Percentiles rank a stretch among this genome's conserved stretches.
Evolutionary conservation across 2,113 vertebrate genomes (phyloP).

Genomic region (Daboia siamensis): DNA sequence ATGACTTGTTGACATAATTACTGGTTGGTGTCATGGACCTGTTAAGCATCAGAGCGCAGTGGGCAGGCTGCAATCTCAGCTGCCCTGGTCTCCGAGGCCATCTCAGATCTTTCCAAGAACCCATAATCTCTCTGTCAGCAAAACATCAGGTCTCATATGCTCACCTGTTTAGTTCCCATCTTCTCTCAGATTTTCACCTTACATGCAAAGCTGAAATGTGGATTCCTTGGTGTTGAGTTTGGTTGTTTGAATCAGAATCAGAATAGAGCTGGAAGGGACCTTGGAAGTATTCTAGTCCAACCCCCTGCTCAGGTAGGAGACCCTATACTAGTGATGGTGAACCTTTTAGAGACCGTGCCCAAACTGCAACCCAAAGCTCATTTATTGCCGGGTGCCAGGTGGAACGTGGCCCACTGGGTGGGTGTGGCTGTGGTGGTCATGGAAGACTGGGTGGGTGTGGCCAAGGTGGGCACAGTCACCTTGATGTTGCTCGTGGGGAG

Average conservation of each 20-base stretch:
- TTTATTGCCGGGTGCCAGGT: too few species aligned
- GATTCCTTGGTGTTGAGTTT: not conserved
- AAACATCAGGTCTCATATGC: not conserved
- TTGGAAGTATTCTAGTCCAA: not conserved
- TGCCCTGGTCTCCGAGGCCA: not conserved
- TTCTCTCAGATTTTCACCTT: not conserved
- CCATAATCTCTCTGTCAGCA: not conserved
- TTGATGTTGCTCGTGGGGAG: too few species aligned
- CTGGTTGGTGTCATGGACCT: not conserved
- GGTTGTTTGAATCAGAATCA: not conserved
- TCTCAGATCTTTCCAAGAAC: not conserved
- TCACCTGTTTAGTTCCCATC: not conserved
- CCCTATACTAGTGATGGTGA: not conserved
- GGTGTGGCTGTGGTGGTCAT: too few species aligned
- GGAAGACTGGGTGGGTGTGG: too few species aligned
- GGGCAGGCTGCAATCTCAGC: not conserved
- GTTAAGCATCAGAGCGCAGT: not conserved
- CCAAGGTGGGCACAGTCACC: too few species aligned
- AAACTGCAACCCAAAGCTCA: too few species aligned
- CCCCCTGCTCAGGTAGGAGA: not conserved
- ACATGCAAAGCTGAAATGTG: not conserved
- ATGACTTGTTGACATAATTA: too few species aligned
- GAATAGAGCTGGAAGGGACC: not conserved
- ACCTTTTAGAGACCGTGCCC: too few species aligned
- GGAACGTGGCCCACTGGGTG: too few species aligned